Conservation (phyloP, 2,888 invertebrate genomes). For the Brassicogethes aeneus region DNA sequence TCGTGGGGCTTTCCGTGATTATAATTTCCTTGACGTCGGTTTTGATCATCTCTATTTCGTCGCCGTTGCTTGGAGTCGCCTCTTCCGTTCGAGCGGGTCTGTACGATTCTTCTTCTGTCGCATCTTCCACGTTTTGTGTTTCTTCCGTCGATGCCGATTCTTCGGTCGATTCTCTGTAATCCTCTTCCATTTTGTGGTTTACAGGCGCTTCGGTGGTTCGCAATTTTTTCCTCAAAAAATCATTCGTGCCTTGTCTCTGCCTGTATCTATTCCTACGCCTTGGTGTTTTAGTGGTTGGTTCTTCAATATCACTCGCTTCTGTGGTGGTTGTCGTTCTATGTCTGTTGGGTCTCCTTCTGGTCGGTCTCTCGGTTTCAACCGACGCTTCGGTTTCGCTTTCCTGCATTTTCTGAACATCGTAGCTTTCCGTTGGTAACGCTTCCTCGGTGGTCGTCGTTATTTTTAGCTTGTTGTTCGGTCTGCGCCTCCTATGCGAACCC, state of each 20-base stretch:
- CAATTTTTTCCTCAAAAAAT: conserved; percentile 8
- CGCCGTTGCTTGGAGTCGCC: neutral
- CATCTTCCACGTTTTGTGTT: conserved; percentile 1
- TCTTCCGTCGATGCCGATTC: conserved; percentile 3
- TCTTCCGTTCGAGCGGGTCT: neutral
- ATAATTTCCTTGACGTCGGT: conserved; percentile 7
- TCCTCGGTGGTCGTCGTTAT: conserved; percentile 20
- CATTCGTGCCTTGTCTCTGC: neutral
- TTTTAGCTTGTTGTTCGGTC: conserved; percentile 16
- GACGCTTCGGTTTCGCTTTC: conserved; percentile 18
- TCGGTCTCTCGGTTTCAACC: conserved; percentile 22
- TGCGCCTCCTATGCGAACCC: conserved; percentile 15
- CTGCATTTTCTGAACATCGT: conserved; percentile 25
- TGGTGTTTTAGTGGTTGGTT: neutral
- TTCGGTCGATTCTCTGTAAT: conserved; percentile 2
- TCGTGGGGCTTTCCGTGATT: conserved; percentile 11
- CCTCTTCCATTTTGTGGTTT: conserved; percentile 12
- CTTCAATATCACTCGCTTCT: conserved; percentile 6
- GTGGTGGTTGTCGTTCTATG: conserved; percentile 6
- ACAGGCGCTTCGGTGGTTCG: conserved; percentile 13
- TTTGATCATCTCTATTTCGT: conserved; percentile 3
- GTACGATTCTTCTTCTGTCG: conserved; percentile 6
- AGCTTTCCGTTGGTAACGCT: conserved; percentile 20
- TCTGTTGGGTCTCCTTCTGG: conserved; percentile 21
- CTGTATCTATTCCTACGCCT: conserved; percentile 5